Base-by-base conservation (phyloP, 2,797 vertebrate species). In the Heteromormyrus szaboi region DNA sequence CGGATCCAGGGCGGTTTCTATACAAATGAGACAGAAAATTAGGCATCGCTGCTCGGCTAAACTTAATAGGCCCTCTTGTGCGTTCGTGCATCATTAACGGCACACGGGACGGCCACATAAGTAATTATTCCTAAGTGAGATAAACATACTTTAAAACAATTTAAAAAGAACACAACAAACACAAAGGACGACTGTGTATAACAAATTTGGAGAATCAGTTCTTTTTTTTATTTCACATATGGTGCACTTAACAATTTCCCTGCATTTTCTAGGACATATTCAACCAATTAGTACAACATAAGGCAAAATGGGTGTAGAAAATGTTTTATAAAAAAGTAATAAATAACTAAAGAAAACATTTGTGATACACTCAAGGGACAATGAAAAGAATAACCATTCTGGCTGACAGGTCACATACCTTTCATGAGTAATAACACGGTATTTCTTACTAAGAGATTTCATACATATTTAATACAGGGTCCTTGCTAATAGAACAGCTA, bases 191-290 rank as follows among this genome's bases (percentile, higher is more conserved):
- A 85, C 0, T 1, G 56, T 54, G 11, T 90, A 41, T 92, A 92
- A 91, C 89, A 94, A 94, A 95, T 93, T 90, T 91, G 91, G 91
- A 92, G 88, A 94, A 93, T 51, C 90, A 85, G 4, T 93, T 93
- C 12, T 89, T 94, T 93, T 93, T n/a, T 90, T 95, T 94, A 95
- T 95, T 95, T 92, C 56, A 92, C 91, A 88, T 90, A 94, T 93
- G 93, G 91, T 90, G 92, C 48, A 92, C 89, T 90, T 85, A 91
- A 93, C 93, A 95, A 89, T 88, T 91, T 90, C 89, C 91, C 93
- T 92, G 92, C 91, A 91, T 91, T 92, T 91, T 90, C 25, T 89
- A 91, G 50, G 91, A 92, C 90, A 88, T 90, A 90, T 90, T 94
- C 90, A 92, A 94, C 94, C 91, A 92, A 94, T 92, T 85, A 94